Percentiles rank a stretch among this genome's conserved stretches.
phyloP scores from a whole-genome alignment of 2,888 invertebrate species.

The Chesias legatella region DNA sequence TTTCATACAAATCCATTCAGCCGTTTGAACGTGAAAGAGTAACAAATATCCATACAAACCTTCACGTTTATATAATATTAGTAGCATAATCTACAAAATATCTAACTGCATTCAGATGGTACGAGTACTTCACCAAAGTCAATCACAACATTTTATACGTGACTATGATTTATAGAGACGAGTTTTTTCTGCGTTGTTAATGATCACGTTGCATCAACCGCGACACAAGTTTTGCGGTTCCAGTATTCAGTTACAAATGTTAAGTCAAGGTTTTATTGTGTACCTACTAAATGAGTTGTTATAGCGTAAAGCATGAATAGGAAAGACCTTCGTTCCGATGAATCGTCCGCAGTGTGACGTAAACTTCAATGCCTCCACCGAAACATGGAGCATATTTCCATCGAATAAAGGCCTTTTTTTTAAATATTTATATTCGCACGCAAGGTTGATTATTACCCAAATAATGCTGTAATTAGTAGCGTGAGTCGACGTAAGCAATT shows the following conservation, averaged over 20 bases:
- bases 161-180: background rate
- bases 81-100: too few relatives aligned
- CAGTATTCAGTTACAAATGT: constrained; percentile 52
- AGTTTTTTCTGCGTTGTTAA: constrained; percentile 7
- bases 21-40: too few relatives aligned
- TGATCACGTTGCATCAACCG: constrained; percentile 28
- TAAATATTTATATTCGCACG: too few relatives aligned
- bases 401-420: too few relatives aligned
- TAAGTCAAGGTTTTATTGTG: constrained; percentile 49
- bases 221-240: constrained; percentile 43
- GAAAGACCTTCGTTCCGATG: constrained; percentile 40
- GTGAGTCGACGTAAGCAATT: too few relatives aligned
- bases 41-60: too few relatives aligned
- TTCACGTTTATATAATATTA: too few relatives aligned
- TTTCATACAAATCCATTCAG: too few relatives aligned
- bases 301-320: constrained; percentile 47
- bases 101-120: too few relatives aligned
- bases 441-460: too few relatives aligned
- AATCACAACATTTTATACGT: background rate
- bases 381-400: constrained; percentile 5
- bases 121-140: too few relatives aligned
- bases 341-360: constrained; percentile 44
- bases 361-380: constrained; percentile 22
- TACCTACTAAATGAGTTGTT: constrained; percentile 39
- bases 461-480: too few relatives aligned